Evolutionary conservation across 2,113 vertebrate species (phyloP).

Genomic region (Orientallactaga bullata): DNA sequence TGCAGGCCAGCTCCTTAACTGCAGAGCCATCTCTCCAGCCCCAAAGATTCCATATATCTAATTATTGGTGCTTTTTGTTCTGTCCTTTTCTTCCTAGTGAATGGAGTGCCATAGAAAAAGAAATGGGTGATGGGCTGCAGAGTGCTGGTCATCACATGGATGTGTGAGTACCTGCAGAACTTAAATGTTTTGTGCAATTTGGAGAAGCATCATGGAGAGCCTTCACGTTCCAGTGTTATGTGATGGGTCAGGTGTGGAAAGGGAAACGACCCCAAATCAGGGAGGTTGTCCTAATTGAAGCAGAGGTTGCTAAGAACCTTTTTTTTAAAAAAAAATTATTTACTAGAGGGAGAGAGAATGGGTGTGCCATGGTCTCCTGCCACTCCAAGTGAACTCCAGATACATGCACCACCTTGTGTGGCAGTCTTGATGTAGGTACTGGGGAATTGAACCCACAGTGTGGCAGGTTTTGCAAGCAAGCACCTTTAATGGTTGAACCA

Average conservation of each 20-base stretch:
- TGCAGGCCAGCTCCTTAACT: too few relatives aligned
- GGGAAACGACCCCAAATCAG: neutral
- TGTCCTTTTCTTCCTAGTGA: constrained; percentile 89
- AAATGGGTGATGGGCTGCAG: constrained; percentile 98
- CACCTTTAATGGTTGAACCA: neutral
- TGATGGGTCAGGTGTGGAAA: neutral
- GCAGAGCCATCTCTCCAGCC: too few relatives aligned
- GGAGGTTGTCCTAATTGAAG: neutral
- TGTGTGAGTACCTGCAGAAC: constrained; percentile 89
- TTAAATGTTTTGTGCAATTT: neutral
- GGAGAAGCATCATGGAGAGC: neutral
- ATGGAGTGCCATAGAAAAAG: constrained; percentile 97
- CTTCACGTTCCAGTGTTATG: neutral
- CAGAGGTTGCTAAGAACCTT: neutral
- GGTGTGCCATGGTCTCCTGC: too few relatives aligned
- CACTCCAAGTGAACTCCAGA: too few relatives aligned
- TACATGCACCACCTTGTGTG: too few relatives aligned
- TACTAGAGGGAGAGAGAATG: too few relatives aligned
- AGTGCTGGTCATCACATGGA: constrained; percentile 98
- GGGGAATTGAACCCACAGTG: too few relatives aligned
- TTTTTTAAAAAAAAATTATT: too few relatives aligned
- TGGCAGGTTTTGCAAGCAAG: too few relatives aligned
- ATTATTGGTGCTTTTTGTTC: constrained; percentile 76
- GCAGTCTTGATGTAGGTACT: too few relatives aligned
- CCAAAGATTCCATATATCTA: constrained; percentile 75